Base-by-base conservation (phyloP, 2,888 invertebrate genomes). In the Megalurothrips usitatus region DNA sequence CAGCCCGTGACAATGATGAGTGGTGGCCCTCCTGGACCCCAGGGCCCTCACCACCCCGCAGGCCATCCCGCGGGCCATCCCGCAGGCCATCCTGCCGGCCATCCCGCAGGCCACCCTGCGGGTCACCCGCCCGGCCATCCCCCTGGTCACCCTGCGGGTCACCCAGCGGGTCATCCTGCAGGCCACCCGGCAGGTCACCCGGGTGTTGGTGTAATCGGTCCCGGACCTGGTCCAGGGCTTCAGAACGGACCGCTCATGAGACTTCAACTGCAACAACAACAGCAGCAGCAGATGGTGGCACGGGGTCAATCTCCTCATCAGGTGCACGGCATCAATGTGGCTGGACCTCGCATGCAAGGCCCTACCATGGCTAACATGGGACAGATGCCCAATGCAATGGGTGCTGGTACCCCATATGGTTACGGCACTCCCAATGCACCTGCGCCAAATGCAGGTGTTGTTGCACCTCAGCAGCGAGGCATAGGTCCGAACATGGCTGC, bases 191-290 rank as follows among this genome's bases (percentile, higher is more conserved):
- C 90, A 52, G 49, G 26, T n/a, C 58, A 19, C 28, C 34, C 52
- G 23, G 26, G 79, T 11, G 58, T n/a, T n/a, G 49, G 86, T 26
- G 85, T 85, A 6, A 43, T 43, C 68, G 86, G 85, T 34, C 86
- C 82, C 68, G 83, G 82, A 43, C 88, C 91, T 89, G 89, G 89
- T 82, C 88, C 91, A 89, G 89, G 89, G 82, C 91, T 94, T 90
- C 94, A 93, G 86, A 95, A 95, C 86, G 95, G 95, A 0, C 94
- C 95, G 0, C 89, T 94, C 87, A 89, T 93, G 90, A 86, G 90
- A 78, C 86, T 87, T 19, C 89, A 89, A 28, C 87, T 87, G 83
- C 88, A 89, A 84, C 87, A 86, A 83, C 87, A 88, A 78, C 86
- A 86, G 81, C 87, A 87, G 79, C 83, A 82, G 78, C 85, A 85